Evolutionary conservation across 53 echinoderm and acorn worm genomes (phyloP), one percentile per base, ranked within the genome.

Genomic region (Echinarachnius parma): DNA sequence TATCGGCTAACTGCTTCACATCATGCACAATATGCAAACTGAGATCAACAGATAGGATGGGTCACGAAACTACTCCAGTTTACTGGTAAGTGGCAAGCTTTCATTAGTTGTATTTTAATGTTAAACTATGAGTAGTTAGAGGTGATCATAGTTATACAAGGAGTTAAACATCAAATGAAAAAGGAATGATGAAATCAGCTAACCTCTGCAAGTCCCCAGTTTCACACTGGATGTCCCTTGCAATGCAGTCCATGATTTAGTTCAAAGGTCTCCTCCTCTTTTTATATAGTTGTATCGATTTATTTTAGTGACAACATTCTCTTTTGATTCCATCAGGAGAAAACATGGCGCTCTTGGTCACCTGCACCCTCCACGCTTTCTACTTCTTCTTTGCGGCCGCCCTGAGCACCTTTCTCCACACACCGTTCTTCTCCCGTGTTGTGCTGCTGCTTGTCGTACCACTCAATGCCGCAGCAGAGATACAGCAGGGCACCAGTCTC

Each of bases 381-480:
- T 95, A 87, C 65, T 95, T 95, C 77, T 61, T 91, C 9, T 29
- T 95, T 1, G 87, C 85, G 10, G 86, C 87, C 13, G 65, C 91
- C 45, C 61, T 78, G 13, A 58, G 84, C 48, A 87, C 87, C 25
- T 95, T 95, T 76, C 83, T 95, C 22, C 77, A 87, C 48, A 91
- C 95, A 15, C 95, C 95, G 14, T 45, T 71, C 36, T 81, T 90
- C 67, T 78, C 91, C 20, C 80, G 90, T 11, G 53, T 91, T 16
- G 76, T 95, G 16, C 78, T 91, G n/a, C 84, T 95, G 48, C 59
- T 91, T 4, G 20, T 95, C 18, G 90, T 95, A 10, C 90, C 95
- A 2, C 75, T 95, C 32, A 95, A 95, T 66, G 95, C 95, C 14
- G 29, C 90, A 34, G 74, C 90, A 15, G 85, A 95, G 83, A 84